Evolutionary conservation across 2,888 invertebrate species (phyloP).

Genomic region (Sceliomorpha sp.): DNA sequence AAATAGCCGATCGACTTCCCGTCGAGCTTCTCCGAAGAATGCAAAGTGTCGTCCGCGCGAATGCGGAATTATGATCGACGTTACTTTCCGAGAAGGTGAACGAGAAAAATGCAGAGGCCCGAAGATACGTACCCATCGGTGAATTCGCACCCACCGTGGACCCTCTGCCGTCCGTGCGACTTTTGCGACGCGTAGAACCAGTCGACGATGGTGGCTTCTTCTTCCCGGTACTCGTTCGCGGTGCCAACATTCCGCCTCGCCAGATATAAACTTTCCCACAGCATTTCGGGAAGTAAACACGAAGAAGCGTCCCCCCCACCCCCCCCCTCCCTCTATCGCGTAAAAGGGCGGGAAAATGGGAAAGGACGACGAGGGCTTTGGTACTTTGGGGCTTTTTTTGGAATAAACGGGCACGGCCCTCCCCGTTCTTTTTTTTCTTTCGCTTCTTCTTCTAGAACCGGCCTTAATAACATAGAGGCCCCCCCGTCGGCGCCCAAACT

Average conservation of each 20-base stretch:
- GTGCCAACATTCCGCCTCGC: conserved; percentile 64
- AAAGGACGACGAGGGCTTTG: too few species aligned
- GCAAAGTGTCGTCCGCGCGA: too few species aligned
- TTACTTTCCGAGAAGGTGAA: conserved; percentile 35
- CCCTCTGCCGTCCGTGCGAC: conserved; percentile 15
- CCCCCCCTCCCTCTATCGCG: conserved; percentile 19
- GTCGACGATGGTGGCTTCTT: conserved; percentile 45
- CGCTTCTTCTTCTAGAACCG: conserved; percentile 48
- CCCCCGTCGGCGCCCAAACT: conserved; percentile 66
- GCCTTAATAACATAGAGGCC: conserved; percentile 75
- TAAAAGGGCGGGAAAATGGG: conserved; percentile 11
- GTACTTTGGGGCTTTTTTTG: conserved; percentile 67
- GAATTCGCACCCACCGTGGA: conserved; percentile 24
- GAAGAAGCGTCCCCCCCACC: conserved; percentile 30
- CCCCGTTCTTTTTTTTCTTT: conserved; percentile 31
- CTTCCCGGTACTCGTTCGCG: conserved; percentile 60
- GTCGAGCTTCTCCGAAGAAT: too few species aligned
- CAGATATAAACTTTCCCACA: conserved; percentile 69
- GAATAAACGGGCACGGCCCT: conserved; percentile 63
- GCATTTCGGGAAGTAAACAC: conserved; percentile 61
- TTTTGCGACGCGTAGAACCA: conserved; percentile 40
- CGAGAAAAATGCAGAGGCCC: conserved; percentile 22
- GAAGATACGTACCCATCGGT: conserved; percentile 12
- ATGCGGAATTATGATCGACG: too few species aligned
- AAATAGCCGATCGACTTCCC: too few species aligned